Evolutionary conservation across 2,113 vertebrate genomes (phyloP).

Genomic region (Bos indicus): DNA sequence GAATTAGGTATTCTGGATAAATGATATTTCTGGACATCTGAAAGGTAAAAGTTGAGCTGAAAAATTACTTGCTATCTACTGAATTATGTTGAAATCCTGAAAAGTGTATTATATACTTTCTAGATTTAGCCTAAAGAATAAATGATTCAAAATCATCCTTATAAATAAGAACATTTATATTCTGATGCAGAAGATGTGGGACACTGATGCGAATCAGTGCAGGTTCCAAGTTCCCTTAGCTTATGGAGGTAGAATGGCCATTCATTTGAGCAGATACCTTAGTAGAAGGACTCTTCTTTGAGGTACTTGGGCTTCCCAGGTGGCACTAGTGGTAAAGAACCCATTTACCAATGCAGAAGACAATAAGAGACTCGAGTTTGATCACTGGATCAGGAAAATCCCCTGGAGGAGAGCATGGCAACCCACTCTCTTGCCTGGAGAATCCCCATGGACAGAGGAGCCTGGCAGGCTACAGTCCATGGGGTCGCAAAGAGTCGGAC

Average conservation of each 20-base stretch:
- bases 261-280: neutral
- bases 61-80: neutral
- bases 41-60: conserved; percentile 9
- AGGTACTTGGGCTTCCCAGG: neutral
- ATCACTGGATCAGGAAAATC: neutral
- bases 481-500: neutral
- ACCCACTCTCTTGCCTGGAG: neutral
- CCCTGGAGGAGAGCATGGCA: neutral
- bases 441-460: neutral
- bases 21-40: neutral
- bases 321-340: neutral
- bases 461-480: neutral
- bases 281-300: neutral
- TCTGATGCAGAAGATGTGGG: neutral
- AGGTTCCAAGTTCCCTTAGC: neutral
- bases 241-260: neutral
- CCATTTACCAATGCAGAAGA: neutral
- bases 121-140: neutral
- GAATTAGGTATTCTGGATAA: neutral
- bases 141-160: neutral
- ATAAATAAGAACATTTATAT: neutral
- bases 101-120: neutral
- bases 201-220: neutral
- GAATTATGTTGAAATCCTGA: neutral
- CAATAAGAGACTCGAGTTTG: neutral